A percentile compares a stretch with the other conserved stretches of the same genome.
Conservation (phyloP, 2,113 vertebrate genomes). For the Oryctolagus cuniculus region mOryCun1.1 NC_091434.1:48998001-48998500, state of each 20-base stretch:
- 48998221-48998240: not conserved
- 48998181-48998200: not conserved
- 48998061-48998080: not conserved
- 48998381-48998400: slow-evolving; percentile 23
- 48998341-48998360: not conserved
- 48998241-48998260: not conserved
- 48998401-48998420: not conserved
- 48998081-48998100: no score
- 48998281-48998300: not conserved
- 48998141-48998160: not conserved
- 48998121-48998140: not conserved
- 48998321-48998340: not conserved
- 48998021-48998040: not conserved
- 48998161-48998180: not conserved
- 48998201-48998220: not conserved
- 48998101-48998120: no score
- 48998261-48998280: not conserved
- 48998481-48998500: slow-evolving; percentile 38
- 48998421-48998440: not conserved
- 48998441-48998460: not conserved
- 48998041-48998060: not conserved
- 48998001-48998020: no score
- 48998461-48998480: slow-evolving; percentile 44
- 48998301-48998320: not conserved
- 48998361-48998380: not conserved